Evolutionary conservation across 2,113 vertebrate species (phyloP).

Genomic region (Odocoileus virginianus): DNA sequence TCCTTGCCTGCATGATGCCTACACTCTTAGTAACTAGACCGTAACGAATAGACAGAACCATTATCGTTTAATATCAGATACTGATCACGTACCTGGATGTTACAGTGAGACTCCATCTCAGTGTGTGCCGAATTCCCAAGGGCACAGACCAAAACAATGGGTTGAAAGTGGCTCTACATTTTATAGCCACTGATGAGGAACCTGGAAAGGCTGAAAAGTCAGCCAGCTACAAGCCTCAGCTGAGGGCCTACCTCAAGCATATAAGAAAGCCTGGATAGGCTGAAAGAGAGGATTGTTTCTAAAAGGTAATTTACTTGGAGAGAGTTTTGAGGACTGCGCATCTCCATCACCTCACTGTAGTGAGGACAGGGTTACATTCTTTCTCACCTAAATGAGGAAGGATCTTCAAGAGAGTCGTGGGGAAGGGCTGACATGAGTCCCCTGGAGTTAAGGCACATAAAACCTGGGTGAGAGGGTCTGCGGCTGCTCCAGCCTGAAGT

Average conservation of each 20-base stretch:
- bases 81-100: background rate
- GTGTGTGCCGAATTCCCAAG: background rate
- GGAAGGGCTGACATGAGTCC: background rate
- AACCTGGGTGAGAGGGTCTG: background rate
- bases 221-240: background rate
- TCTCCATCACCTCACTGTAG: background rate
- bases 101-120: background rate
- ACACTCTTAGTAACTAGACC: background rate
- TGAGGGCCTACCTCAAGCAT: background rate
- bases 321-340: background rate
- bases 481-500: background rate
- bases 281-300: background rate
- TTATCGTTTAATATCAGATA: background rate
- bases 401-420: background rate
- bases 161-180: background rate
- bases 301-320: background rate
- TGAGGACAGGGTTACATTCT: background rate
- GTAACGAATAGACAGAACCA: background rate
- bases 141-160: background rate
- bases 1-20: background rate
- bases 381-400: background rate
- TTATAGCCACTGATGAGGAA: background rate
- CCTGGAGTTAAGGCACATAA: background rate
- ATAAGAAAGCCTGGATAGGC: background rate
- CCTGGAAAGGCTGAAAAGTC: background rate